Evolutionary conservation across 2,888 invertebrate genomes (phyloP).

Genomic region (Slavum lentiscoides): DNA sequence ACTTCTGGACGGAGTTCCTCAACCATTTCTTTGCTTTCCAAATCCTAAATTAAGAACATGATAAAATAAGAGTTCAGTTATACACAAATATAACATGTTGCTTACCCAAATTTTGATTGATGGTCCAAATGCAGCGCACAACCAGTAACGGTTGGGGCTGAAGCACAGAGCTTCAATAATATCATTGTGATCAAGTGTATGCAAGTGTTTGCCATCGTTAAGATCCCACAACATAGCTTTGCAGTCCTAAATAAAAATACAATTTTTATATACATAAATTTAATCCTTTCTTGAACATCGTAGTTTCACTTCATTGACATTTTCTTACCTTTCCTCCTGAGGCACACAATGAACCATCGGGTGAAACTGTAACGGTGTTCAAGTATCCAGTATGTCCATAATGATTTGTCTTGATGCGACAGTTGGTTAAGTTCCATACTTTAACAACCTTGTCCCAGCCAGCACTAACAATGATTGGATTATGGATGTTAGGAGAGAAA

Average conservation of each 20-base stretch:
- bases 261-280: not conserved
- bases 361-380: conserved; percentile 98
- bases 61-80: not conserved
- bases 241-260: conserved; percentile 71
- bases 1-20: conserved; percentile 98
- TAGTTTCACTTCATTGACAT: not conserved
- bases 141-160: conserved; percentile 99
- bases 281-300: not conserved
- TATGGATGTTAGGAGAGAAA: conserved; percentile 96
- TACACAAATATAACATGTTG: not conserved
- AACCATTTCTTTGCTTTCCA: conserved; percentile 99
- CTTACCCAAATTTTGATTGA: conserved; percentile 96
- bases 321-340: conserved; percentile 85
- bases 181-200: conserved; percentile 97
- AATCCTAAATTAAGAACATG: conserved; percentile 68
- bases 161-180: conserved; percentile 98
- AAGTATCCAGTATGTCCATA: conserved; percentile 95
- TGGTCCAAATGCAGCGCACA: conserved; percentile 98
- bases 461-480: conserved; percentile 97
- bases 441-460: conserved; percentile 98
- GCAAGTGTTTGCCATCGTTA: conserved; percentile 98
- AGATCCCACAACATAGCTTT: conserved; percentile 99
- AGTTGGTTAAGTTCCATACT: conserved; percentile 98
- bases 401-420: conserved; percentile 97
- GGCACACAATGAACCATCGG: conserved; percentile 99